A percentile compares a stretch with the other conserved stretches of the same genome.
Evolutionary conservation across 1,140 invertebrate genomes (phyloP).

Genomic region (Lordiphosa clarofinis): DNA sequence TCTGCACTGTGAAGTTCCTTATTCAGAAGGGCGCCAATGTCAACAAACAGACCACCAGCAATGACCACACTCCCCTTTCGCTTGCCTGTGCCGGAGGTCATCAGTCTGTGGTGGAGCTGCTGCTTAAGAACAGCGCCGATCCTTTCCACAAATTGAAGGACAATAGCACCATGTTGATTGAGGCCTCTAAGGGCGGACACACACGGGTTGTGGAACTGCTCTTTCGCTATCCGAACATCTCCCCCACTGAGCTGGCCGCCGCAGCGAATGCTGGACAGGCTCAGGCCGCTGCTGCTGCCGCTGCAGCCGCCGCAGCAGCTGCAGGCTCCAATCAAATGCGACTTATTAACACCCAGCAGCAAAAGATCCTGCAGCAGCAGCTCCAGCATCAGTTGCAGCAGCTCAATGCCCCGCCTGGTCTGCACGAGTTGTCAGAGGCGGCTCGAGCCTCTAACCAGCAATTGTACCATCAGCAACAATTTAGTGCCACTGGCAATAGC

Average conservation of each 20-base stretch:
- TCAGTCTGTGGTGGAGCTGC: slow-evolving; percentile 93
- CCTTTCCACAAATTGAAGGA: slow-evolving; percentile 98
- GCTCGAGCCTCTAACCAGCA: slow-evolving; percentile 80
- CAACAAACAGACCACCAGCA: slow-evolving; percentile 96
- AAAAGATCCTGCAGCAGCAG: slow-evolving; percentile 79
- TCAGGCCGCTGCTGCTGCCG: slow-evolving; percentile 48
- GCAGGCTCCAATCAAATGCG: slow-evolving; percentile 57
- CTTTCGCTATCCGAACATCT: slow-evolving; percentile 93
- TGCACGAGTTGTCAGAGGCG: slow-evolving; percentile 82
- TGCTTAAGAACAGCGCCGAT: slow-evolving; percentile 94
- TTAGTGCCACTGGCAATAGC: slow-evolving; percentile 35
- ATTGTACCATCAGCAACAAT: slow-evolving; percentile 72
- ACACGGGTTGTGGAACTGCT: slow-evolving; percentile 96
- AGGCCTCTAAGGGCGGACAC: slow-evolving; percentile 98
- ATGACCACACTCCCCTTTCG: slow-evolving; percentile 98
- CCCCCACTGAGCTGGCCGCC: slow-evolving; percentile 70
- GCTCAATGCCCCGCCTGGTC: slow-evolving; percentile 78
- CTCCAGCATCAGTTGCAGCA: slow-evolving; percentile 80
- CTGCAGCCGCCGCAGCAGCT: slow-evolving; percentile 25
- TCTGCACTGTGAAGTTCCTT: slow-evolving; percentile 98
- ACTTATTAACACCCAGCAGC: slow-evolving; percentile 63
- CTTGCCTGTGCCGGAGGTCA: slow-evolving; percentile 98
- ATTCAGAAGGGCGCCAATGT: slow-evolving; percentile 96
- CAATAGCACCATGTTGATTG: slow-evolving; percentile 98
- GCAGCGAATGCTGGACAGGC: slow-evolving; percentile 50